A percentile compares a stretch with the other conserved stretches of the same genome.
Conservation (phyloP, 2,888 invertebrate genomes). For the Drosophila anomelani region DNA sequence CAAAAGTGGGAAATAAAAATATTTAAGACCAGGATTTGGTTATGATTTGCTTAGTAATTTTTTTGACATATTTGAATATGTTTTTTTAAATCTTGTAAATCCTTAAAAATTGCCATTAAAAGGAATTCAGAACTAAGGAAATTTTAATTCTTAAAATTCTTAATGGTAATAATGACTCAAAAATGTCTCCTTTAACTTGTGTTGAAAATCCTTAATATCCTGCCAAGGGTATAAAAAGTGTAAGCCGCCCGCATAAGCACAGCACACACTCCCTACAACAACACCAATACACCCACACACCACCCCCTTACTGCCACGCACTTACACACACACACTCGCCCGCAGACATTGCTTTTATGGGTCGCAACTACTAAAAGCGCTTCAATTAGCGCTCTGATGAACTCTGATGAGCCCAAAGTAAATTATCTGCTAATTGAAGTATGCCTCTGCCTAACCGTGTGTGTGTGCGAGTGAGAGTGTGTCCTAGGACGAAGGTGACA, state of each 20-base stretch:
- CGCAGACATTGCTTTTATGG: constrained; percentile 59
- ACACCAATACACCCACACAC: neutral
- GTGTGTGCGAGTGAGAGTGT: neutral
- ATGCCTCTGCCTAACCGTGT: constrained; percentile 35
- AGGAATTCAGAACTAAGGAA: too few species aligned
- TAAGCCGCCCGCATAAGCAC: constrained; percentile 6
- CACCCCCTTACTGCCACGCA: neutral
- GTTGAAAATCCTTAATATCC: neutral
- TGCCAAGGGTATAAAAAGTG: constrained; percentile 1
- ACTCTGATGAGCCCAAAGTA: constrained; percentile 72
- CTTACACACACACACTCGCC: constrained; percentile 18
- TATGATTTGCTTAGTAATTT: neutral
- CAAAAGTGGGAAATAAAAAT: neutral
- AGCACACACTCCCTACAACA: neutral
- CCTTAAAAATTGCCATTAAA: too few species aligned
- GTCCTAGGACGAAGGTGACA: constrained; percentile 21
- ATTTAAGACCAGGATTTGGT: too few species aligned
- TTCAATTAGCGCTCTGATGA: constrained; percentile 74
- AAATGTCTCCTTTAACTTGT: neutral
- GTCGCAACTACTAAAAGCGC: constrained; percentile 66
- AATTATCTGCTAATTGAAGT: constrained; percentile 76
- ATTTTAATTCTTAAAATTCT: too few species aligned
- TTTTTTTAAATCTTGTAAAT: too few species aligned
- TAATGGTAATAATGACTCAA: too few species aligned
- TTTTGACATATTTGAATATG: too few species aligned